phyloP scores from a whole-genome alignment of 2,888 invertebrate species.

The Trisateles emortualis region DNA sequence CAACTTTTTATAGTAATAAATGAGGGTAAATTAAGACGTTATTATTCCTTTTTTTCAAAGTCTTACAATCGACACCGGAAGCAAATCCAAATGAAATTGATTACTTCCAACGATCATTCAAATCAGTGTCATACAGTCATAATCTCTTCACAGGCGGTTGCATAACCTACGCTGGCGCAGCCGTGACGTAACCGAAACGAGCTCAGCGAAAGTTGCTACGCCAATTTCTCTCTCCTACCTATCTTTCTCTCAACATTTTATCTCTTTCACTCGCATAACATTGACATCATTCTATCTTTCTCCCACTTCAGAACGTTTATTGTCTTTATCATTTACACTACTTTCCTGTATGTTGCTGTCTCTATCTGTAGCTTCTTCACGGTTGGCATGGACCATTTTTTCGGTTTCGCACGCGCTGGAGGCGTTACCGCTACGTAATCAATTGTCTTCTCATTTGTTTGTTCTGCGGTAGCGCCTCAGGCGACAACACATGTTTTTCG shows the following conservation, averaged over 20 bases:
- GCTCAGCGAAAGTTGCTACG: slow-evolving; percentile 83
- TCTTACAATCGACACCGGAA: slow-evolving; percentile 62
- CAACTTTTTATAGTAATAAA: neutral
- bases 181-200: slow-evolving; percentile 81
- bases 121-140: slow-evolving; percentile 82
- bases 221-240: slow-evolving; percentile 81
- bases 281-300: slow-evolving; percentile 51
- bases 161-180: slow-evolving; percentile 68
- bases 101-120: slow-evolving; percentile 77
- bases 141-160: slow-evolving; percentile 72
- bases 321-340: slow-evolving; percentile 57
- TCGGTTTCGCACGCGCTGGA: slow-evolving; percentile 75
- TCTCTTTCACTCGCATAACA: slow-evolving; percentile 59
- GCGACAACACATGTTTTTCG: slow-evolving; percentile 51
- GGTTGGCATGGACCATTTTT: slow-evolving; percentile 71
- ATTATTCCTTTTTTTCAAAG: slow-evolving; percentile 26
- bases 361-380: slow-evolving; percentile 72
- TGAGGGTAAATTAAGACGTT: slow-evolving; percentile 11
- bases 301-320: slow-evolving; percentile 55
- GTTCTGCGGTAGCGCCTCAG: slow-evolving; percentile 45
- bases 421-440: slow-evolving; percentile 74
- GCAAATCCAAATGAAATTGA: slow-evolving; percentile 66
- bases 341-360: slow-evolving; percentile 58
- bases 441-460: slow-evolving; percentile 72
- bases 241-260: slow-evolving; percentile 70